These are phyloP conservation scores for Chelmon rostratus DNA, from an alignment of 2,797 vertebrate genomes.

Conservation along the genomic window DNA sequence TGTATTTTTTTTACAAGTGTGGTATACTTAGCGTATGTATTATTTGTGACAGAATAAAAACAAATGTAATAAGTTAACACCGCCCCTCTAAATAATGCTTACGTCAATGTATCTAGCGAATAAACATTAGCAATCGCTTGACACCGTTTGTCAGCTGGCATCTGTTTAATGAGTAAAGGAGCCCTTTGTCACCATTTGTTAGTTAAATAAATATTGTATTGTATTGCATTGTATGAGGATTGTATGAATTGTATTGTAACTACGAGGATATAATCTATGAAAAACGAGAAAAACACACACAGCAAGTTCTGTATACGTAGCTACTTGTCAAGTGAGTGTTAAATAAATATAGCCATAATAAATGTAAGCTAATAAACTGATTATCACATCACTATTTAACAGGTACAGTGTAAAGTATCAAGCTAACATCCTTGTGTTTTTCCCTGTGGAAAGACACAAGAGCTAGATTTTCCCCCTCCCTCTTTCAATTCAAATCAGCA, in stretches of 20 bases:
- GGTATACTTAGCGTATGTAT: not conserved
- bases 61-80: too few species aligned
- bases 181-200: not conserved
- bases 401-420: not conserved
- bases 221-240: too few species aligned
- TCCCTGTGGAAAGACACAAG: conserved; percentile 9
- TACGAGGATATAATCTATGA: too few species aligned
- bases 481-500: conserved; percentile 30
- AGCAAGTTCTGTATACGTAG: not conserved
- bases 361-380: not conserved
- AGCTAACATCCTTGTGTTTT: not conserved
- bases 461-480: conserved; percentile 16
- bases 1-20: not conserved
- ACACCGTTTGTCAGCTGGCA: not conserved
- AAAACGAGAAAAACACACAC: not conserved
- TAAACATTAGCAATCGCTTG: not conserved
- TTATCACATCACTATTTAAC: not conserved
- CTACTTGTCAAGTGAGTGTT: not conserved
- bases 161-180: not conserved
- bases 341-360: not conserved
- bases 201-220: not conserved
- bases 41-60: not conserved
- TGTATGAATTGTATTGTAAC: too few species aligned
- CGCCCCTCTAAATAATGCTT: not conserved
- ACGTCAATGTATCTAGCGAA: too few species aligned